Evolutionary conservation across 2,797 vertebrate species (phyloP).

Genomic region (Garrulus glandarius): DNA sequence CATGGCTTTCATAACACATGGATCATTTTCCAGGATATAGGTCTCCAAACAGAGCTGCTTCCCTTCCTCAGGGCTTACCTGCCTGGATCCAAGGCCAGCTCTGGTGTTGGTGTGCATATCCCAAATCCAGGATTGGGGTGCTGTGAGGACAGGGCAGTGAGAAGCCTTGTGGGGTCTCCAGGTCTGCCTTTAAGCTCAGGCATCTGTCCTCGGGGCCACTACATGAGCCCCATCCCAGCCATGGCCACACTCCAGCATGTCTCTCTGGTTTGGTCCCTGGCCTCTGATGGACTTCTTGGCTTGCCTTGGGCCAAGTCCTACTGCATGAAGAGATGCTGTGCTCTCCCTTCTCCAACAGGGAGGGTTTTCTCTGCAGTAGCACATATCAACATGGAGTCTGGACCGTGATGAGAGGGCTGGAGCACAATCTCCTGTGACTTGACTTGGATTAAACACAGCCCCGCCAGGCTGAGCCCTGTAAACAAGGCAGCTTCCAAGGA

Average conservation of each 20-base stretch:
- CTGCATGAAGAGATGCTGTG: neutral
- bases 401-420: neutral
- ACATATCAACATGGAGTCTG: neutral
- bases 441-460: neutral
- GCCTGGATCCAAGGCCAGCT: neutral
- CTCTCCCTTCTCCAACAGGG: neutral
- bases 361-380: neutral
- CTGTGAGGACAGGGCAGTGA: neutral
- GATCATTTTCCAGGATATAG: neutral
- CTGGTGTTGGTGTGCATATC: neutral
- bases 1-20: neutral
- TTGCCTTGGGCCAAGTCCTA: neutral
- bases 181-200: neutral
- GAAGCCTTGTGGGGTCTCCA: neutral
- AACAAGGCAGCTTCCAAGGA: neutral
- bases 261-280: neutral
- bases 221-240: neutral
- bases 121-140: neutral
- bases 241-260: accelerated
- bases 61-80: neutral
- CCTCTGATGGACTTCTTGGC: neutral
- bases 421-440: neutral
- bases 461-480: neutral
- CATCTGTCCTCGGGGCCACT: accelerated
- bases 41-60: neutral